These are phyloP conservation scores for Augiades crinisus DNA, from an alignment of 2,888 invertebrate species.

Conservation along the genomic window DNA sequence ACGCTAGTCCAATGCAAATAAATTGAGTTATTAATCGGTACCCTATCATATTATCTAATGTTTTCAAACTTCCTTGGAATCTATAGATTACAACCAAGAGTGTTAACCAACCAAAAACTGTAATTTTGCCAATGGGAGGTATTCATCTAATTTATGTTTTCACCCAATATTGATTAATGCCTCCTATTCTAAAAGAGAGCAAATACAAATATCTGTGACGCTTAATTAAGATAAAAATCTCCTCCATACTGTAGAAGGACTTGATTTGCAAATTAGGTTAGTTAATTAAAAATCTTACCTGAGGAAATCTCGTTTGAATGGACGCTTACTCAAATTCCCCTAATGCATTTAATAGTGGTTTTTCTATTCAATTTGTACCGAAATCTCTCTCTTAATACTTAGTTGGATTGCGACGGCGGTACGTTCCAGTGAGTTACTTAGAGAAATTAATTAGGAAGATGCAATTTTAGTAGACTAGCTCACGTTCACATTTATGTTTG, in stretches of 20 bases:
- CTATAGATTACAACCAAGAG: no score
- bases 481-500: not conserved
- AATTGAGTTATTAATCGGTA: no score
- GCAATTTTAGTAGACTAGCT: not conserved
- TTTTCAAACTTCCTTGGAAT: no score
- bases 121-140: no score
- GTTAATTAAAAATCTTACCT: conserved; percentile 11
- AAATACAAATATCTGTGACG: not conserved
- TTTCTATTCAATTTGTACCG: conserved; percentile 3
- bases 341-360: conserved; percentile 7
- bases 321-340: not conserved
- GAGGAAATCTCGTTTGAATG: not conserved
- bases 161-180: no score
- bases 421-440: not conserved
- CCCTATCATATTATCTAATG: no score
- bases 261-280: conserved; percentile 6
- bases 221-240: not conserved
- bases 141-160: no score
- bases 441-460: not conserved
- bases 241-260: not conserved
- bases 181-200: not conserved
- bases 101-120: no score
- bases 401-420: conserved; percentile 1
- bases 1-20: no score
- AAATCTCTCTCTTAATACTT: not conserved